Conservation (phyloP, 1,140 invertebrate species). For the Chymomyza costata region DNA sequence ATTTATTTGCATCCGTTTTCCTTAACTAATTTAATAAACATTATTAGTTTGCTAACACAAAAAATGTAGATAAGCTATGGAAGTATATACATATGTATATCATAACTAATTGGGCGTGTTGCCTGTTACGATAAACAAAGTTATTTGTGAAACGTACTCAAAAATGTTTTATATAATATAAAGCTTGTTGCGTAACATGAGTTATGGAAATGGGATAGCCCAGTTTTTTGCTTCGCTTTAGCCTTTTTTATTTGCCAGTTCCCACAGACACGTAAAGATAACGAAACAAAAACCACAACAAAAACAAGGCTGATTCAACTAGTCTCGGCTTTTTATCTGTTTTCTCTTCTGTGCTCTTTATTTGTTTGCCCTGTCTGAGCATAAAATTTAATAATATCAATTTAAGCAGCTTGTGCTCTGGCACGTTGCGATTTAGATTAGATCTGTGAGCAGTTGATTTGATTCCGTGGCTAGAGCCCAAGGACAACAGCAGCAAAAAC, state of each 20-base stretch:
- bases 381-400: conserved; percentile 41
- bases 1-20: too few relatives aligned
- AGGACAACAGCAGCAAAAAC: neutral
- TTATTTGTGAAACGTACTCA: conserved; percentile 12
- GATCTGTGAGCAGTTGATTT: conserved; percentile 32
- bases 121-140: conserved; percentile 34
- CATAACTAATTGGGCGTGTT: conserved; percentile 49
- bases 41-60: too few relatives aligned
- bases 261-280: neutral
- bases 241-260: neutral
- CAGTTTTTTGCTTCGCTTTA: neutral
- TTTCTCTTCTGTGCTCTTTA: conserved; percentile 1
- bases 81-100: too few relatives aligned
- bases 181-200: neutral
- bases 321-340: neutral
- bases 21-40: too few relatives aligned
- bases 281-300: too few relatives aligned
- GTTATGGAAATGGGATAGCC: too few relatives aligned
- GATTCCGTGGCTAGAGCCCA: conserved; percentile 18
- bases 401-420: conserved; percentile 13
- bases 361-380: neutral
- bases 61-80: too few relatives aligned
- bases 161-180: neutral
- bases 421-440: conserved; percentile 17
- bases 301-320: neutral